A percentile compares a stretch with the other conserved stretches of the same genome.
These are phyloP conservation scores for Thymallus thymallus DNA, from an alignment of 2,113 vertebrate species.

Conservation along the genomic window DNA sequence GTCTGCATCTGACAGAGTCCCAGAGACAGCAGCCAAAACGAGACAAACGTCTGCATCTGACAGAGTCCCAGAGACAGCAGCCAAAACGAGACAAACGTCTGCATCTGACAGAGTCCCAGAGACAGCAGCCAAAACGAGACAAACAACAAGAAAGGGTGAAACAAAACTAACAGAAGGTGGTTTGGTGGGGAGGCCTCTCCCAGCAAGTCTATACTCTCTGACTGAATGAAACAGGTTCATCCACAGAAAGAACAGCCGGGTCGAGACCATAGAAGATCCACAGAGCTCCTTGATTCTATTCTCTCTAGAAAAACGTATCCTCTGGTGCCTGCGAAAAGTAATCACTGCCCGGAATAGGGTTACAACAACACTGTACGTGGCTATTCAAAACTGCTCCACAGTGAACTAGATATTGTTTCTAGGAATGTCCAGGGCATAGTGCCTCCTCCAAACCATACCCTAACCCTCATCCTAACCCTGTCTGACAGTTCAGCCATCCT, in stretches of 20 bases:
- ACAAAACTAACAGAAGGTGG: not conserved
- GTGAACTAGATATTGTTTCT: not conserved
- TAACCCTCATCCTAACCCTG: not conserved
- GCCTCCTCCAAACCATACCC: not conserved
- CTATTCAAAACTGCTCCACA: not conserved
- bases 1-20: not conserved
- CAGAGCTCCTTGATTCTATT: not conserved
- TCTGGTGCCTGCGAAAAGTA: slow-evolving; percentile 5
- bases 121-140: not conserved
- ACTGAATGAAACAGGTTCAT: not conserved
- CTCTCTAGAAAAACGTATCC: not conserved
- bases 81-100: not conserved
- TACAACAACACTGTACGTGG: not conserved
- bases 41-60: not conserved
- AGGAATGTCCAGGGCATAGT: not conserved
- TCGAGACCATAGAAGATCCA: not conserved
- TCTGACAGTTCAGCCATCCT: not conserved
- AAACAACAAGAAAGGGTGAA: not conserved
- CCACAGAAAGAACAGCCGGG: not conserved
- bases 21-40: not conserved
- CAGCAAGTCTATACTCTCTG: slow-evolving; percentile 12
- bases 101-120: not conserved
- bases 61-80: not conserved
- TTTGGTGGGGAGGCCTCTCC: not conserved
- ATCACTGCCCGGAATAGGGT: not conserved